Evolutionary conservation across 2,888 invertebrate species (phyloP).

Genomic region (Mantis religiosa): DNA sequence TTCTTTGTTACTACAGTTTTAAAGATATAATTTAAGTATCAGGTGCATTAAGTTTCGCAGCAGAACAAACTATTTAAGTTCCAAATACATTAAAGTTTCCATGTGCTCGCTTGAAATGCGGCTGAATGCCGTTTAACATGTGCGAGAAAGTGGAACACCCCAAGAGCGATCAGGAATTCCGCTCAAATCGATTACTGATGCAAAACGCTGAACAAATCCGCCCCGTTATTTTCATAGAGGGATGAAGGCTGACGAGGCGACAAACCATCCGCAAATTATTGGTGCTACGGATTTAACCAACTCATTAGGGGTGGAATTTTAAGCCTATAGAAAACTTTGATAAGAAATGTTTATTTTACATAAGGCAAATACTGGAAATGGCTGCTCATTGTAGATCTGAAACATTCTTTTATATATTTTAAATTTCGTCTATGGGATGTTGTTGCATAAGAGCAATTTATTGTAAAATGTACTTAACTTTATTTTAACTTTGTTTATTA

Average conservation of each 20-base stretch:
- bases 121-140: not conserved
- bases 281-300: not conserved
- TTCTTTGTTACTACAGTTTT: no score
- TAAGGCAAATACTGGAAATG: not conserved
- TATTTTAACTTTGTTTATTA: no score
- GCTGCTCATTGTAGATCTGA: no score
- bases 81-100: not conserved
- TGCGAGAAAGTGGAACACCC: not conserved
- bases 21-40: no score
- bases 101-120: not conserved
- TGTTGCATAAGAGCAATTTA: no score
- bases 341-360: not conserved
- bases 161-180: not conserved
- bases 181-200: not conserved
- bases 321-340: not conserved
- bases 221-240: not conserved
- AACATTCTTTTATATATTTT: no score
- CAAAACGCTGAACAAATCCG: not conserved
- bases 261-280: not conserved
- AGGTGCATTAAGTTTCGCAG: no score
- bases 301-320: not conserved
- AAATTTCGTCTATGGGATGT: no score
- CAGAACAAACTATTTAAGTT: not conserved
- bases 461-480: no score
- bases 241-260: not conserved